Evolutionary conservation across 2,888 invertebrate species (phyloP).

Genomic region (Drosophila falleni): DNA sequence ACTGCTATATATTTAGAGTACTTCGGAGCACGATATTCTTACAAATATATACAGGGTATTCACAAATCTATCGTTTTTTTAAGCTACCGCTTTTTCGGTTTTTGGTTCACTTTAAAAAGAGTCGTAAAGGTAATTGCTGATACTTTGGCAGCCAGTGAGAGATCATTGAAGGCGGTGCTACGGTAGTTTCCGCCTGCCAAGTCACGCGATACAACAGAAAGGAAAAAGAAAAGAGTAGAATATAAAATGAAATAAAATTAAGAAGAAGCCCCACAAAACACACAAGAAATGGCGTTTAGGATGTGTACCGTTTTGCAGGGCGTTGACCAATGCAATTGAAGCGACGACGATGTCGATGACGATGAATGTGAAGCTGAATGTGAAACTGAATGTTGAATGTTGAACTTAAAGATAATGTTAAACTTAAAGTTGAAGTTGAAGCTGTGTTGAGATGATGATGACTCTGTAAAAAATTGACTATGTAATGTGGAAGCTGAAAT

Average conservation of each 20-base stretch:
- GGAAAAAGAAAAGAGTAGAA: neutral
- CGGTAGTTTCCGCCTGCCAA: conserved; percentile 42
- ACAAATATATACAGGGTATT: conserved; percentile 6
- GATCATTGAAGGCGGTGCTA: conserved; percentile 63
- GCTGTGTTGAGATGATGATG: conserved; percentile 25
- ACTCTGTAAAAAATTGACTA: conserved; percentile 19
- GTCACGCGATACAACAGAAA: conserved; percentile 46
- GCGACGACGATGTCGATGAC: conserved; percentile 26
- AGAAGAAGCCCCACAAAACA: conserved; percentile 39
- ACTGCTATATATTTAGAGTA: neutral
- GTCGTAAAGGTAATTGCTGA: conserved; percentile 64
- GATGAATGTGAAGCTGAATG: conserved; percentile 22
- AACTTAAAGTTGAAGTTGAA: conserved; percentile 1
- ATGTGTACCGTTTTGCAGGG: conserved; percentile 40
- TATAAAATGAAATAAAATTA: conserved; percentile 12
- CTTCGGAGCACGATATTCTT: too few relatives aligned
- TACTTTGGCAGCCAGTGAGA: conserved; percentile 60
- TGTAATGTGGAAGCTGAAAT: conserved; percentile 11
- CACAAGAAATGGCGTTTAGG: conserved; percentile 54
- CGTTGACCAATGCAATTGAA: conserved; percentile 64
- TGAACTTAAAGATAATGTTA: conserved; percentile 14
- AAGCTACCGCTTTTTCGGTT: neutral
- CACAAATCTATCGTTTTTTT: neutral
- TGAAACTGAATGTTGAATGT: conserved; percentile 9
- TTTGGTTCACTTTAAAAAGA: conserved; percentile 37